Conservation (phyloP, 2,113 vertebrate species). For the Litocranius walleri region DNA sequence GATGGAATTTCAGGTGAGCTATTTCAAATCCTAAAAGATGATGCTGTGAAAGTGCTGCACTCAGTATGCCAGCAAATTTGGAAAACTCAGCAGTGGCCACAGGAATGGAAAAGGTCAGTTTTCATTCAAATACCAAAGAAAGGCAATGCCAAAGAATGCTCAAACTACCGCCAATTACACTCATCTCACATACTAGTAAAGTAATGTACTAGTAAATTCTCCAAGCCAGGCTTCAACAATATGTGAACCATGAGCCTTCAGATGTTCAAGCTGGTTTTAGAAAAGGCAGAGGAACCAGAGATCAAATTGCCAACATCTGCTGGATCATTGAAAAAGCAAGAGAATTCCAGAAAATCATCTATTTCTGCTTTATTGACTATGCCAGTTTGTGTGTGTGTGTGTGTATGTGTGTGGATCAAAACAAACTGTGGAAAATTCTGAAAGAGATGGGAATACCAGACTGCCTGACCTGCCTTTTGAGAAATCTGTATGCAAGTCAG, state of each 20-base stretch:
- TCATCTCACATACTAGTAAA: not conserved
- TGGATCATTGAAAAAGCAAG: not conserved
- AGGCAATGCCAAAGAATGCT: not conserved
- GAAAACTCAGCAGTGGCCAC: not conserved
- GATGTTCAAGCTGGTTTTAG: not conserved
- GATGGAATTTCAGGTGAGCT: not conserved
- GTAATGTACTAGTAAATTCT: not conserved
- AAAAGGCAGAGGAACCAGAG: not conserved
- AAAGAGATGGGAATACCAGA: not conserved
- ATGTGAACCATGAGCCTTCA: not conserved
- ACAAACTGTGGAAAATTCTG: not conserved
- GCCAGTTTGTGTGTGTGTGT: not conserved
- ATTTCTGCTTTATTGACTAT: not conserved
- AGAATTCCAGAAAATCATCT: not conserved
- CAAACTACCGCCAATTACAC: not conserved
- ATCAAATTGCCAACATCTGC: fast-evolving
- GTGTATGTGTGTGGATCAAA: not conserved
- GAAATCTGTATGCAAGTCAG: not conserved
- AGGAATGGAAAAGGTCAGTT: not conserved
- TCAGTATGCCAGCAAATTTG: not conserved
- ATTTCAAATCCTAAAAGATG: not conserved
- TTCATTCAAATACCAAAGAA: not conserved
- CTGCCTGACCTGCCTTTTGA: not conserved
- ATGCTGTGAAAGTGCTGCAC: not conserved
- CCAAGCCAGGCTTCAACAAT: not conserved